These are phyloP conservation scores for Gambusia yucatana DNA, from an alignment of 2,797 vertebrate species.

Conservation along the genomic window DNA sequence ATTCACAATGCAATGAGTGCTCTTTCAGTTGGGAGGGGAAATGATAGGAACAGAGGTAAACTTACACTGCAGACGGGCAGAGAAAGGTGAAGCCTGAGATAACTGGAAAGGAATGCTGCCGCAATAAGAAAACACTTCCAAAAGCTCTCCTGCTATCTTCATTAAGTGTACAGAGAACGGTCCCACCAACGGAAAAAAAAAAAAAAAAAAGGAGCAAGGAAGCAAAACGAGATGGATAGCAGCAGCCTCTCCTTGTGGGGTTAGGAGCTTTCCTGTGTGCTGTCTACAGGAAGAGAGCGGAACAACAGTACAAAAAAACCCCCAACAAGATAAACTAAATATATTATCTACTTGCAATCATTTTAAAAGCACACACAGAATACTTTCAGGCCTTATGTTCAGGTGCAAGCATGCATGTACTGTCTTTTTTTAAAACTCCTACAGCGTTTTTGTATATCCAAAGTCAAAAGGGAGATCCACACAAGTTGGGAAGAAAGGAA, in stretches of 20 bases:
- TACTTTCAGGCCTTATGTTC: conserved; percentile 64
- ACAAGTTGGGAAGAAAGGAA: conserved; percentile 71
- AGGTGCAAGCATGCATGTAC: conserved; percentile 77
- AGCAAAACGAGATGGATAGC: conserved; percentile 34
- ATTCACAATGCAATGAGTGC: not conserved
- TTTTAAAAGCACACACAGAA: conserved; percentile 56
- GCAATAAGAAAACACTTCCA: conserved; percentile 70
- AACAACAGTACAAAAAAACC: conserved; percentile 24
- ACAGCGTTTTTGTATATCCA: conserved; percentile 64
- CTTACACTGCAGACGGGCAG: conserved; percentile 47
- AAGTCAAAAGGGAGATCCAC: conserved; percentile 61
- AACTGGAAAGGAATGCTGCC: conserved; percentile 66
- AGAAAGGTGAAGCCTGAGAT: conserved; percentile 65
- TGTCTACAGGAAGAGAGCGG: conserved; percentile 26
- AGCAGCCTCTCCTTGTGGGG: conserved; percentile 14
- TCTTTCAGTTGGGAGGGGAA: conserved; percentile 31
- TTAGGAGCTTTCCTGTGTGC: conserved; percentile 35
- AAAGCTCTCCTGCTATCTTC: conserved; percentile 67
- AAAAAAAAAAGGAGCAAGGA: conserved; percentile 19
- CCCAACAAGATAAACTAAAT: conserved; percentile 35
- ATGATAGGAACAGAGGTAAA: conserved; percentile 48
- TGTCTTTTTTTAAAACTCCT: conserved; percentile 61
- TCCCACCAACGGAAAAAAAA: conserved; percentile 27
- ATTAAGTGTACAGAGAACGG: conserved; percentile 52
- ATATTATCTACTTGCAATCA: conserved; percentile 58